A percentile compares a stretch with the other conserved stretches of the same genome.
phyloP scores from a whole-genome alignment of 92 coral and sea anemone genomes.

The Siderastrea siderea region DNA sequence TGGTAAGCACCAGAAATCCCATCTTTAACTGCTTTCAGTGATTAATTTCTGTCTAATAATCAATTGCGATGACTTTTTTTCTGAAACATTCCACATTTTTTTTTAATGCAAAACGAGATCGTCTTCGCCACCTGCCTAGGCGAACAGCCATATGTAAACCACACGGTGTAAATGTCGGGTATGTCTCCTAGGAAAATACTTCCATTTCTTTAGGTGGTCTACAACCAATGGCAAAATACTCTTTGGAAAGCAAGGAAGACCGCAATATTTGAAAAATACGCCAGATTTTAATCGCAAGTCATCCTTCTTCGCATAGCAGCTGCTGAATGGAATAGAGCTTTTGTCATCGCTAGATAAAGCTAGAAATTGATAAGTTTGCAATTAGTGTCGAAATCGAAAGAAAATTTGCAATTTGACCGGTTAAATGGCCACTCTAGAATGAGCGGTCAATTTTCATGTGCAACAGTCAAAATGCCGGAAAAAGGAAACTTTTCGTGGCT shows the following conservation, averaged over 20 bases:
- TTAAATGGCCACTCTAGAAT: conserved; percentile 22
- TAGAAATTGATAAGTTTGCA: conserved; percentile 40
- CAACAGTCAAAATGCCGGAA: conserved; percentile 23
- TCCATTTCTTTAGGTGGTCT: not conserved
- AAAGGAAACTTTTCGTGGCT: not conserved
- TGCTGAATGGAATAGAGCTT: conserved; percentile 9
- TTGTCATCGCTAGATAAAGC: conserved; percentile 3
- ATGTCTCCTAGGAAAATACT: not conserved
- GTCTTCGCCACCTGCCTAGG: conserved; percentile 5
- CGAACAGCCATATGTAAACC: conserved; percentile 26
- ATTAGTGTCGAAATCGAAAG: conserved; percentile 34
- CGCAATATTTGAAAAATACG: conserved; percentile 6
- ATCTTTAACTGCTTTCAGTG: not conserved
- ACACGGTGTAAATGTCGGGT: conserved; percentile 7
- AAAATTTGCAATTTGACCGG: conserved; percentile 50
- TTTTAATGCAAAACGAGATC: not conserved
- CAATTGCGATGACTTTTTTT: not conserved
- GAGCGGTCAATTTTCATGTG: conserved; percentile 23
- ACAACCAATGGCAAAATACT: not conserved
- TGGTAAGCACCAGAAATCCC: not conserved
- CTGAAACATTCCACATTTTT: not conserved
- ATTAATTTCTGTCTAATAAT: not conserved
- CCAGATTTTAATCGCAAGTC: conserved; percentile 16
- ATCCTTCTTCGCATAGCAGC: not conserved
- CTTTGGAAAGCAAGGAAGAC: not conserved